Evolutionary conservation across 2,113 vertebrate genomes (phyloP).

Genomic region (Strix uralensis): DNA sequence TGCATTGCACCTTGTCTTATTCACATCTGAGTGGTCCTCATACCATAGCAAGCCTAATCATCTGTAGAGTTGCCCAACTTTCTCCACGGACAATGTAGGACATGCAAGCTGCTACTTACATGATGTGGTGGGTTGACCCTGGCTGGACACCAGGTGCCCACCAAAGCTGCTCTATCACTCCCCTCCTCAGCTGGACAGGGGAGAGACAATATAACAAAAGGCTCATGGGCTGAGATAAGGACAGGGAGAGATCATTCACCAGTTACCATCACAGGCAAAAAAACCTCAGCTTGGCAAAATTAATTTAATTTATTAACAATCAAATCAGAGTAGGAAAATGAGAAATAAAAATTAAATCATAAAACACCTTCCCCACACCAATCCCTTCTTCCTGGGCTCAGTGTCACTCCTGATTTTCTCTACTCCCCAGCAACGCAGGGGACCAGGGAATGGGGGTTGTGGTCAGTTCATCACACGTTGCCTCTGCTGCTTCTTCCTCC

Average conservation of each 20-base stretch:
- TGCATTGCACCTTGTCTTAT: not conserved
- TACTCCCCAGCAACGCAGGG: no score
- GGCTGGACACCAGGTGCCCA: not conserved
- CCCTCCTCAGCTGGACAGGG: no score
- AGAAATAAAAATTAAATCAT: no score
- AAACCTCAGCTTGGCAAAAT: not conserved
- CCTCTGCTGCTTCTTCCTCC: no score
- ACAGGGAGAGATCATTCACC: not conserved
- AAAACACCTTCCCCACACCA: no score
- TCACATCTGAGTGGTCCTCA: not conserved
- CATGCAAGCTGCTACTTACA: not conserved
- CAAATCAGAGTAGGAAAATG: no score
- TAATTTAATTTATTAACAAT: not conserved
- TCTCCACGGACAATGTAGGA: fast-evolving
- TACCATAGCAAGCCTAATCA: not conserved
- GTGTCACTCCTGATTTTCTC: no score
- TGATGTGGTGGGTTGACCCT: not conserved
- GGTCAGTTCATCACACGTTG: no score
- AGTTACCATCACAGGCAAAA: not conserved
- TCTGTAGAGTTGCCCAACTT: not conserved
- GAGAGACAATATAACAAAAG: not conserved
- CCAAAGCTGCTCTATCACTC: not conserved
- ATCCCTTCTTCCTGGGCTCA: no score
- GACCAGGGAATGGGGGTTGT: no score
- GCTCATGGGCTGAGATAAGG: fast-evolving